Base-by-base conservation (phyloP, 2,113 vertebrate species). In the Acrocephalus kingi region DNA sequence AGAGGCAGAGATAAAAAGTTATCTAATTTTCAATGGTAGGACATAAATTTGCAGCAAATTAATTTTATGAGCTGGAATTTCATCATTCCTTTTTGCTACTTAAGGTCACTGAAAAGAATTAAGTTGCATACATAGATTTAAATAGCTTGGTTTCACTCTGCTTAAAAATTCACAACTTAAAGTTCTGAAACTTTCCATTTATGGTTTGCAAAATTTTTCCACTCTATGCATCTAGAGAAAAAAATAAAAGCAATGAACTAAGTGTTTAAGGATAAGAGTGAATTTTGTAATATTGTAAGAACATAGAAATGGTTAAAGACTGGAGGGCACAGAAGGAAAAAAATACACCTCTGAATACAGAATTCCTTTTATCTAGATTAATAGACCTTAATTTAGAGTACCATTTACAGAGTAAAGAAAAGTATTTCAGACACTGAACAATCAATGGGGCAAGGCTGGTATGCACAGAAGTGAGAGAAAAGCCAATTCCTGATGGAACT, bases 291-390 rank as follows among this genome's bases (percentile, higher is more conserved):
- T 48, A 7, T 28, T 8, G 7, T 71, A 45, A 31, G 24, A 45
- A 3, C 14, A 56, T 52, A 81, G 13, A 64, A 73, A 51, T 22
- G 3, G 6, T 37, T 79, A 59, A 79, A 35, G 9, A 56, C 3
- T 3, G 0, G 2, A 1, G 1, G 12, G 2, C 7, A 37, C 3
- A 15, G 33, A 41, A n/a, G 8, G 15, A 28, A 86, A 83, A 78
- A 83, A 45, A 31, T 18, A 19, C 7, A 43, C 8, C 59, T 46
- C 48, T 13, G 24, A 64, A 46, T 22, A 64, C 13, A 19, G 13
- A 80, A 87, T 37, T 64, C 8, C 6, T 87, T 64, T 59, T 15
- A 55, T 28, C 10, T 73, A 46, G 9, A 49, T 83, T 31, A 45
- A 48, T 49, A 61, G 7, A 37, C 3, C 6, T 64, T 46, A 56